Conservation (phyloP, 1,140 invertebrate species). For the Protaetia brevitarsis region DNA sequence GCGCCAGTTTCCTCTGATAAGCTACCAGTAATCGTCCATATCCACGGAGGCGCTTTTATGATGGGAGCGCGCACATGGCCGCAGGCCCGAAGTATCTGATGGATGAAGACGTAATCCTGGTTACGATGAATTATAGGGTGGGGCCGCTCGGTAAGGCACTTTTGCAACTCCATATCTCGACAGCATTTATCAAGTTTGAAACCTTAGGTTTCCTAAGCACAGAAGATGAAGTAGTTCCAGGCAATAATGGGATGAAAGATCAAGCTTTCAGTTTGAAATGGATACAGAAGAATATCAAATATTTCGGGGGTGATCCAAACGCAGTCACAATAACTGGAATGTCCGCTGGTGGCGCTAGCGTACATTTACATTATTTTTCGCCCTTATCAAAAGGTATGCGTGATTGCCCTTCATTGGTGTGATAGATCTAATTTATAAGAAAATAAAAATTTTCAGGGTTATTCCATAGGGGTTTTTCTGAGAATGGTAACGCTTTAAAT, state of each 20-base stretch:
- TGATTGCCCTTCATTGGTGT: not conserved
- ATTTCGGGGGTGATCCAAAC: constrained; percentile 57
- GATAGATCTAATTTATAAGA: not conserved
- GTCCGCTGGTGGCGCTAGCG: constrained; percentile 54
- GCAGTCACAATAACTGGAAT: constrained; percentile 56
- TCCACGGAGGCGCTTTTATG: constrained; percentile 59
- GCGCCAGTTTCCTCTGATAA: constrained; percentile 38
- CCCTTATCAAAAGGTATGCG: constrained; percentile 49
- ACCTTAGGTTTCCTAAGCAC: constrained; percentile 53
- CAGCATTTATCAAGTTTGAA: not conserved
- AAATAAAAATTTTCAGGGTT: constrained; percentile 54
- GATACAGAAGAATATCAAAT: constrained; percentile 57
- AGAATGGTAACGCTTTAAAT: constrained; percentile 66
- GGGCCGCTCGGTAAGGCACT: constrained; percentile 53
- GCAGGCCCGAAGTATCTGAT: constrained; percentile 54
- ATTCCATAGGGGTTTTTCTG: constrained; percentile 67
- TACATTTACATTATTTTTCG: constrained; percentile 54
- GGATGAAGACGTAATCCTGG: constrained; percentile 58
- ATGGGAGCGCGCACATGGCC: constrained; percentile 45
- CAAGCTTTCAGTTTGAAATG: constrained; percentile 54
- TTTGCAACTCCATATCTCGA: not conserved
- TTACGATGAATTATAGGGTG: constrained; percentile 63
- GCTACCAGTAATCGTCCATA: constrained; percentile 54
- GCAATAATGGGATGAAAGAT: constrained; percentile 59
- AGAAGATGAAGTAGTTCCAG: constrained; percentile 51